Evolutionary conservation across 2,113 vertebrate species (phyloP).

Genomic region (Sebastes schlegelii): DNA sequence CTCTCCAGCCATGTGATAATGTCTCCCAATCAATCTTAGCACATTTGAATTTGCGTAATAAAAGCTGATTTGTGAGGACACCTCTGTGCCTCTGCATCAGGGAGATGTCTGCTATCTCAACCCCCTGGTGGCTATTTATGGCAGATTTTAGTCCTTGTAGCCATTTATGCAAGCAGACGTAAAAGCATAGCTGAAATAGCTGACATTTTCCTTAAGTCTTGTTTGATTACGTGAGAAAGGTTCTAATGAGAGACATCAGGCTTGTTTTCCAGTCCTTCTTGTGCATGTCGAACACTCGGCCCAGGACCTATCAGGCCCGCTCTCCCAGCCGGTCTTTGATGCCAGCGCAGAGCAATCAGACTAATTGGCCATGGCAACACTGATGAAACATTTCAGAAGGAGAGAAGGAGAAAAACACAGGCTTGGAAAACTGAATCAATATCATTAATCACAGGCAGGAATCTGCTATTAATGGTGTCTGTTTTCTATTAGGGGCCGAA

Average conservation of each 20-base stretch:
- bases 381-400: conserved; percentile 82
- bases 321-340: conserved; percentile 79
- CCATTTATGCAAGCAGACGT: conserved; percentile 65
- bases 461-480: conserved; percentile 84
- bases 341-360: conserved; percentile 83
- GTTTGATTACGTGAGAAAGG: conserved; percentile 76
- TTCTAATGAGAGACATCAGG: conserved; percentile 77
- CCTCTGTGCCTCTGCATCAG: background rate
- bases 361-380: conserved; percentile 85
- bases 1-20: conserved; percentile 20
- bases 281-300: conserved; percentile 61
- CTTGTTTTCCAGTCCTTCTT: conserved; percentile 75
- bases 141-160: conserved; percentile 54
- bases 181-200: conserved; percentile 76
- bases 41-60: conserved; percentile 42
- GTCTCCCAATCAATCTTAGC: conserved; percentile 33
- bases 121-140: conserved; percentile 41
- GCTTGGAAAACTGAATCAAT: conserved; percentile 85
- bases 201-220: conserved; percentile 71
- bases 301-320: conserved; percentile 66
- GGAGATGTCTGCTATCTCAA: conserved; percentile 16
- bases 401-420: conserved; percentile 79
- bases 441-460: conserved; percentile 86
- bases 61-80: conserved; percentile 33
- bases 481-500: conserved; percentile 80